These are phyloP conservation scores for Tympanoctomys barrerae DNA, from an alignment of 2,797 vertebrate species.

Conservation along the genomic window DNA sequence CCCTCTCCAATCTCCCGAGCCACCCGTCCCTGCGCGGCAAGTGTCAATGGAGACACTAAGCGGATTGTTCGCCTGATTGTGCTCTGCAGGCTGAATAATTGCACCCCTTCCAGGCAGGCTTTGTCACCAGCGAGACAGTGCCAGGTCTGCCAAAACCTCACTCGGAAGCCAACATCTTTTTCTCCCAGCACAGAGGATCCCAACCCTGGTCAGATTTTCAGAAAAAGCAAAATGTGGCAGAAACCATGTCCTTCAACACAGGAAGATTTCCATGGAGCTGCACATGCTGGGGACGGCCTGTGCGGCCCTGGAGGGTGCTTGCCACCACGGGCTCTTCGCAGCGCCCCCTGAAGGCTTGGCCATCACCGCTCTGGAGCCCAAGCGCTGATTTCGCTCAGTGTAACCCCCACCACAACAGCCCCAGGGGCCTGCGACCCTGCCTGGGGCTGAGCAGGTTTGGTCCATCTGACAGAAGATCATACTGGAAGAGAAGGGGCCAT, in stretches of 20 bases:
- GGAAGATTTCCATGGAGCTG: slow-evolving; percentile 76
- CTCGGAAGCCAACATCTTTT: slow-evolving; percentile 69
- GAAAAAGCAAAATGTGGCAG: slow-evolving; percentile 72
- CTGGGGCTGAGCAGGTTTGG: not conserved
- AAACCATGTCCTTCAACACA: slow-evolving; percentile 75
- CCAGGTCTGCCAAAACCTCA: slow-evolving; percentile 71
- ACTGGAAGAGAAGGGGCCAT: slow-evolving; percentile 37
- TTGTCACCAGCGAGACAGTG: slow-evolving; percentile 78
- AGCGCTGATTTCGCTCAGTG: slow-evolving; percentile 1
- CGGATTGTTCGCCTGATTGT: slow-evolving; percentile 78
- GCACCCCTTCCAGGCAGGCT: slow-evolving; percentile 68
- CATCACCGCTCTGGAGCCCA: not conserved
- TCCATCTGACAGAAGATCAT: not conserved
- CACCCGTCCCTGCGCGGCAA: slow-evolving; percentile 62
- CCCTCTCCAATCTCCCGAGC: slow-evolving; percentile 61
- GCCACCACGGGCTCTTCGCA: fast-evolving
- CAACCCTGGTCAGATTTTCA: slow-evolving; percentile 63
- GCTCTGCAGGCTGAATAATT: slow-evolving; percentile 58
- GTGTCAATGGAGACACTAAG: slow-evolving; percentile 73
- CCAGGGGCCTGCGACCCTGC: slow-evolving; percentile 42
- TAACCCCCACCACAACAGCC: fast-evolving
- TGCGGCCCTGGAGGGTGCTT: not conserved
- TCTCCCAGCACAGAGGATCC: slow-evolving; percentile 63
- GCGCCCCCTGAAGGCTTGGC: not conserved
- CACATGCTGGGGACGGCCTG: slow-evolving; percentile 56